phyloP scores from a whole-genome alignment of 2,797 vertebrate genomes.

The Vultur gryphus region DNA sequence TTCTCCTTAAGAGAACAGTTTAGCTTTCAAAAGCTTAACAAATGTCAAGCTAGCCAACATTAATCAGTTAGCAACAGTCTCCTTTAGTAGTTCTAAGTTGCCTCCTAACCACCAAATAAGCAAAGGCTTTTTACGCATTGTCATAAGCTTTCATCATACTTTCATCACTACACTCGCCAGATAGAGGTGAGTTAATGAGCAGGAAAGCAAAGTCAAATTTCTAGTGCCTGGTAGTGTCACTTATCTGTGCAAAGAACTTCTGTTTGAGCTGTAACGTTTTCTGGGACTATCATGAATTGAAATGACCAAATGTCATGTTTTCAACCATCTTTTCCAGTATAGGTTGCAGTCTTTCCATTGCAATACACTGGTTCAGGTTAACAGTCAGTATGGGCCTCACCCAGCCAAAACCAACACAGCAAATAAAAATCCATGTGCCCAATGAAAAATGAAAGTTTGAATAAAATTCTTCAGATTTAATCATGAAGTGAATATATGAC shows the following conservation, averaged over 20 bases:
- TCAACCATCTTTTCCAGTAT: not conserved
- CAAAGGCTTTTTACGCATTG: not conserved
- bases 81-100: not conserved
- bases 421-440: not conserved
- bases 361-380: not conserved
- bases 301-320: not conserved
- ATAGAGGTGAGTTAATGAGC: not conserved
- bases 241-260: not conserved
- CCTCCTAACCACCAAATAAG: not conserved
- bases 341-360: not conserved
- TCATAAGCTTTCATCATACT: not conserved
- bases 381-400: not conserved
- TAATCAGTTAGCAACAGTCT: not conserved
- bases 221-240: not conserved
- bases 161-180: not conserved
- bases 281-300: not conserved
- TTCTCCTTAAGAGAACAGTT: not conserved
- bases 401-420: too few species aligned
- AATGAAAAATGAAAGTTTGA: not conserved
- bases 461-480: not conserved
- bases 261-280: not conserved
- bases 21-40: not conserved
- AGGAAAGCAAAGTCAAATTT: not conserved
- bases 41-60: not conserved
- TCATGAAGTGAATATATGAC: not conserved